Conservation (phyloP, 2,888 invertebrate species). For the Sinodicranocentrus sp. region DNA sequence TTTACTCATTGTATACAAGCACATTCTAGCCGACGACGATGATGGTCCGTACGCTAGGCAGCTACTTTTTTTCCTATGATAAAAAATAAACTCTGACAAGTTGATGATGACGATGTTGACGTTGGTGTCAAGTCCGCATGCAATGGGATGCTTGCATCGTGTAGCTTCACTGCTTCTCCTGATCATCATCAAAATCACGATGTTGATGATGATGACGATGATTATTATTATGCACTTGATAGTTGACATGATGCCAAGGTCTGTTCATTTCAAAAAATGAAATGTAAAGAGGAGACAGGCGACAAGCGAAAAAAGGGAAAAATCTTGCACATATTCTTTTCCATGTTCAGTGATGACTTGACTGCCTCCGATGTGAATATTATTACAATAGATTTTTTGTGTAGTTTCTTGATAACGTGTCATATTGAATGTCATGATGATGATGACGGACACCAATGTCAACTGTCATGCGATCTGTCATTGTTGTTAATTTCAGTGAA, state of each 20-base stretch:
- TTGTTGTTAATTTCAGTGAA: slow-evolving; percentile 48
- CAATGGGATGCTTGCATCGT: background rate
- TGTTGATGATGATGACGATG: slow-evolving; percentile 32
- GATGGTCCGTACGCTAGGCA: background rate
- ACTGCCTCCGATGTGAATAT: background rate
- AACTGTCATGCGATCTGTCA: slow-evolving; percentile 62
- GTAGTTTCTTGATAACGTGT: slow-evolving; percentile 49
- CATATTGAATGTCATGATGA: slow-evolving; percentile 61
- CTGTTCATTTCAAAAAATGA: slow-evolving; percentile 49
- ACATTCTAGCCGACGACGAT: background rate
- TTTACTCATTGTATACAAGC: background rate
- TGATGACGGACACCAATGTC: slow-evolving; percentile 61
- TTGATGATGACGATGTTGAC: slow-evolving; percentile 52
- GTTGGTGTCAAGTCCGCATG: slow-evolving; percentile 9
- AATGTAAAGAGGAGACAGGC: slow-evolving; percentile 38
- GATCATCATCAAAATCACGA: slow-evolving; percentile 35
- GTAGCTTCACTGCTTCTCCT: slow-evolving; percentile 45
- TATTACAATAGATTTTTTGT: background rate
- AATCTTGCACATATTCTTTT: background rate
- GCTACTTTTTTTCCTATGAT: background rate
- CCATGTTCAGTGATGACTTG: background rate
- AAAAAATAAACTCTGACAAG: slow-evolving; percentile 50
- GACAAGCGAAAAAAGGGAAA: slow-evolving; percentile 5
- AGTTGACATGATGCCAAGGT: slow-evolving; percentile 65
- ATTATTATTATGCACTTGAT: slow-evolving; percentile 57